phyloP scores from a whole-genome alignment of 1,140 invertebrate genomes.

The Cotesia glomerata region DNA sequence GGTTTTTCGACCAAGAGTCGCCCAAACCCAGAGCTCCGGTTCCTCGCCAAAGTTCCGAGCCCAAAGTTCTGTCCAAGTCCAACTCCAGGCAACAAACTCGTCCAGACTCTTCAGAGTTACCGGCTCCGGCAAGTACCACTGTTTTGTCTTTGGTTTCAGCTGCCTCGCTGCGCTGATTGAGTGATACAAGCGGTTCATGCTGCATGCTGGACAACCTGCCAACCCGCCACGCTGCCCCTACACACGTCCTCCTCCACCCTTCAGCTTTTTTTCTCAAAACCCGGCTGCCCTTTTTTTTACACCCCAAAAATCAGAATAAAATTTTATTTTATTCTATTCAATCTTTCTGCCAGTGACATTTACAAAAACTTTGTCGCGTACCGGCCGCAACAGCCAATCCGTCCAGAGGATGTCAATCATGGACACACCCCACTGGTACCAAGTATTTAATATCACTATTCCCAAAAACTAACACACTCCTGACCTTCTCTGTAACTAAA shows the following conservation, averaged over 20 bases:
- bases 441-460: too few relatives aligned
- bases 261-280: too few relatives aligned
- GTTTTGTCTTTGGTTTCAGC: conserved; percentile 15
- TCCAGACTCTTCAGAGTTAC: too few relatives aligned
- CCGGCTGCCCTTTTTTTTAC: too few relatives aligned
- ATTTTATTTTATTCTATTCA: too few relatives aligned
- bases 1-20: conserved; percentile 17
- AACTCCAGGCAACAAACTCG: too few relatives aligned
- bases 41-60: background rate
- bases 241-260: too few relatives aligned
- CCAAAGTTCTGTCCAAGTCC: too few relatives aligned
- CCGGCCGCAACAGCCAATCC: conserved; percentile 27
- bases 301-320: too few relatives aligned
- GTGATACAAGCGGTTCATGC: conserved; percentile 54
- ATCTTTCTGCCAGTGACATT: too few relatives aligned
- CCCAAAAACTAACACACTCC: background rate
- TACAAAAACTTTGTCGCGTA: conserved; percentile 11
- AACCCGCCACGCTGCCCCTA: conserved; percentile 33
- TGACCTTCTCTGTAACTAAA: background rate
- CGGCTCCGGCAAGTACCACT: background rate
- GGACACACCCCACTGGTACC: conserved; percentile 39
- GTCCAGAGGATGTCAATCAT: conserved; percentile 36
- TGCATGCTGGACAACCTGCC: conserved; percentile 56
- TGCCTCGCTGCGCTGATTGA: conserved; percentile 25
- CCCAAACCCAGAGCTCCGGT: background rate